Percentiles rank a stretch among this genome's conserved stretches.
Evolutionary conservation across 2,797 vertebrate genomes (phyloP).

Genomic region (Fundulus diaphanus): DNA sequence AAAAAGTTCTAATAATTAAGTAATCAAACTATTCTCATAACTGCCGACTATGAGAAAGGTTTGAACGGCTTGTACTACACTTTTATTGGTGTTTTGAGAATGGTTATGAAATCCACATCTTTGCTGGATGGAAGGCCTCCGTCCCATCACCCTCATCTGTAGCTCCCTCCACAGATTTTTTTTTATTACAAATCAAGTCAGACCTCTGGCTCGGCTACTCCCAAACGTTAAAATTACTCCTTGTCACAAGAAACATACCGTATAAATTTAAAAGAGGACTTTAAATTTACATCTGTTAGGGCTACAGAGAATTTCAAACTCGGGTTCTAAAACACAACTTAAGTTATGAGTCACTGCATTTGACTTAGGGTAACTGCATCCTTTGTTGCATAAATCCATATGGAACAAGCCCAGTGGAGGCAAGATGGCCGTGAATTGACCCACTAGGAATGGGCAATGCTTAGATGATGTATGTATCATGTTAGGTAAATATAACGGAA

Average conservation of each 20-base stretch:
- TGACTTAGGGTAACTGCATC: not conserved
- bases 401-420: conserved; percentile 20
- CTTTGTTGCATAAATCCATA: conserved; percentile 22
- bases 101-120: not conserved
- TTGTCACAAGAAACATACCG: not conserved
- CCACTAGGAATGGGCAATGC: conserved; percentile 11
- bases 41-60: too few relatives aligned
- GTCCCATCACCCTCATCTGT: not conserved
- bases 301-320: not conserved
- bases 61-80: not conserved
- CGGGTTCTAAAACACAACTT: not conserved
- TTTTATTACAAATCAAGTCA: not conserved
- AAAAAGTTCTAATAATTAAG: too few relatives aligned
- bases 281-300: not conserved
- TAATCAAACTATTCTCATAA: not conserved
- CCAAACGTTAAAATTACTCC: not conserved
- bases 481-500: conserved; percentile 25
- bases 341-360: not conserved
- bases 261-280: not conserved
- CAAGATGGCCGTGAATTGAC: not conserved
- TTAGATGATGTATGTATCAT: conserved; percentile 15
- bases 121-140: not conserved
- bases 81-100: not conserved
- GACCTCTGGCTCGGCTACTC: not conserved
- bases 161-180: not conserved